Evolutionary conservation across 2,113 vertebrate species (phyloP).

Genomic region (Myrmophylax atrothorax): DNA sequence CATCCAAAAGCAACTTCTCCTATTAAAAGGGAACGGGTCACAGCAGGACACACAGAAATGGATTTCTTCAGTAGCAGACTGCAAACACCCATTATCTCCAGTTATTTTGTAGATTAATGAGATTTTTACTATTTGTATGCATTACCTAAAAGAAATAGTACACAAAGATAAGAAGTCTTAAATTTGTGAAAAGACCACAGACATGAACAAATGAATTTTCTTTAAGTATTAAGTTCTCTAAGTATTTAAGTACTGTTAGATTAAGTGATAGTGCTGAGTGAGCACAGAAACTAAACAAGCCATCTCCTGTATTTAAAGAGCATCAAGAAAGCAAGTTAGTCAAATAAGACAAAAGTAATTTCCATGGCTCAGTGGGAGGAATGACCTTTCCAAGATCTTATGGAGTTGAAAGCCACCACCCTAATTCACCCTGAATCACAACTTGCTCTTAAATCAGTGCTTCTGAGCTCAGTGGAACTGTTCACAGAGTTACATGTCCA

Average conservation of each 20-base stretch:
- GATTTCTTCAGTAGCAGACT: conserved; percentile 49
- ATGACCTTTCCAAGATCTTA: neutral
- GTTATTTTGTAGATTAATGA: conserved; percentile 36
- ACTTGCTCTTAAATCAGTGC: neutral
- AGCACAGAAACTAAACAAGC: neutral
- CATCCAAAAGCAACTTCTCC: conserved; percentile 60
- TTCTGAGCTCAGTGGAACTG: neutral
- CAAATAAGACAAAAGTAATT: neutral
- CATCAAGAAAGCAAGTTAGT: neutral
- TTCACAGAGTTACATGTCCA: neutral
- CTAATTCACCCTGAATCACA: neutral
- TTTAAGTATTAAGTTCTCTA: neutral
- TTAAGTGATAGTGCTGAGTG: neutral
- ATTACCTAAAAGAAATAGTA: conserved; percentile 24
- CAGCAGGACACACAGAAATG: conserved; percentile 61
- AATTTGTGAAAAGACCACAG: neutral
- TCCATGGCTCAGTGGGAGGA: neutral
- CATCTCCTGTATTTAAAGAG: neutral
- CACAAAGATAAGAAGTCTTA: neutral
- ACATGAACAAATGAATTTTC: neutral
- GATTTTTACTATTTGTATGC: conserved; percentile 26
- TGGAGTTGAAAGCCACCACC: neutral
- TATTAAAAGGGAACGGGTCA: conserved; percentile 51
- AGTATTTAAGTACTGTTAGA: neutral
- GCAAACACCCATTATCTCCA: conserved; percentile 54